Conservation (phyloP, 1,140 invertebrate genomes). For the Chironomus tepperi region DNA sequence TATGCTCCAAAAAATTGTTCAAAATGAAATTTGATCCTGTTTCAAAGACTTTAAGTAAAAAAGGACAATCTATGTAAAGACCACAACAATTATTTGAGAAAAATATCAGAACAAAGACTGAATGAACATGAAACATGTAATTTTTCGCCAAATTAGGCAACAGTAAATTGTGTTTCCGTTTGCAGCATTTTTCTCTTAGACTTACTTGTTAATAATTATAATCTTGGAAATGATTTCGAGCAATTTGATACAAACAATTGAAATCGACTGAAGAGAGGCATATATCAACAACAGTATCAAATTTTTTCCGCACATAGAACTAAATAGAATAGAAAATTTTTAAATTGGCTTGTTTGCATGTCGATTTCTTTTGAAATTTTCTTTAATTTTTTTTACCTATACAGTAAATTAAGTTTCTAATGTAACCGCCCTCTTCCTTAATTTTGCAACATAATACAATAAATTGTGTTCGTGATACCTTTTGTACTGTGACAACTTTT, state of each 20-base stretch:
- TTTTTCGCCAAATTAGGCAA: neutral
- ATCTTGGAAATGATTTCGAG: neutral
- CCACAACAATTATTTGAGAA: neutral
- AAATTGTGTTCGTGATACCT: too few relatives aligned
- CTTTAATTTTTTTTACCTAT: neutral
- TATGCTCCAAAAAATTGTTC: neutral
- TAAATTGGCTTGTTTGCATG: conserved; percentile 20
- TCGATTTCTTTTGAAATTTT: conserved; percentile 7
- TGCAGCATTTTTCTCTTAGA: neutral
- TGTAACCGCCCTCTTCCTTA: conserved; percentile 18
- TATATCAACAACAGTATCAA: conserved; percentile 23
- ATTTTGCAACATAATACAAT: neutral
- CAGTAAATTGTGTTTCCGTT: neutral
- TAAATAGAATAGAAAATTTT: conserved; percentile 7
- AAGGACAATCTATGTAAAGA: neutral
- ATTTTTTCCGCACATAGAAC: neutral
- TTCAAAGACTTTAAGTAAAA: neutral
- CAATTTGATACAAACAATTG: conserved; percentile 21
- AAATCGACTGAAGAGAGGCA: neutral
- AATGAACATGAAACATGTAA: conserved; percentile 10
- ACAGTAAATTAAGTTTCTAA: conserved; percentile 16
- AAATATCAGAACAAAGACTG: neutral
- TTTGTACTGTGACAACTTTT: too few relatives aligned
- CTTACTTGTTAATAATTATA: neutral
- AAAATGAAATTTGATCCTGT: neutral